Evolutionary conservation across 2,888 invertebrate species (phyloP).

Genomic region (Polyommatus iphigenia): DNA sequence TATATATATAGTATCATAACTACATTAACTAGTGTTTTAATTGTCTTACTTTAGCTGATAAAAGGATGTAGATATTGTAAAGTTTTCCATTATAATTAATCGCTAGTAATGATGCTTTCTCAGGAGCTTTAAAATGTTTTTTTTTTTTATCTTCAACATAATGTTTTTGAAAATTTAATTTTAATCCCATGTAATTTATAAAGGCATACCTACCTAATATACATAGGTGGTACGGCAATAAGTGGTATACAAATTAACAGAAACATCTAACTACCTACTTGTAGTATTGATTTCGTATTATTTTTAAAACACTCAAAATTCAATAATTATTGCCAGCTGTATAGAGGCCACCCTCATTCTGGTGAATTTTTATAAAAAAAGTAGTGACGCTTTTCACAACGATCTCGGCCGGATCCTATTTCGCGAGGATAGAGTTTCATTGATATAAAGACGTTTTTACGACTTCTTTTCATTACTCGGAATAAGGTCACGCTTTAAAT

Average conservation of each 20-base stretch:
- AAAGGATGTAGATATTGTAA: too few species aligned
- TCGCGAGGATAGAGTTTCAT: slow-evolving; percentile 74
- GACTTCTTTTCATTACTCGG: slow-evolving; percentile 66
- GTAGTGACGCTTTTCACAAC: slow-evolving; percentile 28
- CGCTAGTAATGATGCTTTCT: too few species aligned
- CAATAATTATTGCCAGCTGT: slow-evolving; percentile 22
- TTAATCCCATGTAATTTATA: too few species aligned
- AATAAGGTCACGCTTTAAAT: slow-evolving; percentile 35
- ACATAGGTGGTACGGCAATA: too few species aligned
- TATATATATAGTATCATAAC: too few species aligned
- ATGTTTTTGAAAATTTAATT: too few species aligned
- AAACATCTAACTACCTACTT: neutral
- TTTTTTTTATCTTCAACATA: too few species aligned
- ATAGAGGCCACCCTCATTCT: slow-evolving; percentile 27
- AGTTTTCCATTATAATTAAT: too few species aligned
- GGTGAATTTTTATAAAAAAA: slow-evolving; percentile 26
- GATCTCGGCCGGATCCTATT: slow-evolving; percentile 62
- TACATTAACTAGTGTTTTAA: too few species aligned
- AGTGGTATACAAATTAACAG: neutral
- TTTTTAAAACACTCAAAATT: slow-evolving; percentile 7
- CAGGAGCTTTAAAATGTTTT: too few species aligned
- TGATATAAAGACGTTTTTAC: slow-evolving; percentile 64
- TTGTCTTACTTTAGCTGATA: too few species aligned
- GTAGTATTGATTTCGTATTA: neutral
- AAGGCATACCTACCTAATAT: too few species aligned